Evolutionary conservation across 2,888 invertebrate species (phyloP), one percentile per base, ranked within the genome.

Genomic region (Tiphia femorata): DNA sequence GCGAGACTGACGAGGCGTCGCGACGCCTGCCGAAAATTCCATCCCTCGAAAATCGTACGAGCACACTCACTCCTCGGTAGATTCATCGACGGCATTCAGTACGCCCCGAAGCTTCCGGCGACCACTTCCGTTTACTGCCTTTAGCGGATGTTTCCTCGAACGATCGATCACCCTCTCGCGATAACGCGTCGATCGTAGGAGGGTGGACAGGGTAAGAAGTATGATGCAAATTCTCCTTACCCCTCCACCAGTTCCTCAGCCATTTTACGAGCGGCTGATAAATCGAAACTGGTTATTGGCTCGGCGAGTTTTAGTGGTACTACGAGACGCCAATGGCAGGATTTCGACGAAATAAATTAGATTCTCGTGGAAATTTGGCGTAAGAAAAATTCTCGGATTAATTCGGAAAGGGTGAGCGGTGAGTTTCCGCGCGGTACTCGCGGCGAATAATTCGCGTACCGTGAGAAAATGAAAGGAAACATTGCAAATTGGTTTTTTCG

Each of bases 61-160:
- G 25, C 25, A 5, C 25, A 25, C 33, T 33, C 14, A n/a, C 48
- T 49, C n/a, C 21, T 23, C 17, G 8, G 35, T 7, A 27, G 42
- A 17, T 27, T 63, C 64, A 47, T 55, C 63, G 49, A 56, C 64
- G 63, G 64, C 62, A 58, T 60, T 62, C 58, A 54, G 7, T 59
- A 49, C n/a, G n/a, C n/a, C 49, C 48, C 42, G 52, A 38, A 49
- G 46, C 49, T 59, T 48, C 51, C 58, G 60, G 60, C 58, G 59
- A 53, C 49, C 37, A 52, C 55, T 61, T 61, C 58, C 69, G 62
- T 5, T 37, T 17, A 23, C 30, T 33, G 53, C 25, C 49, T 59
- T 43, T 44, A 43, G 55, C 70, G 72, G 72, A 72, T 70, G 63
- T 58, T 65, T 64, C 61, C 53, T 46, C 58, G 68, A 64, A 62